A percentile compares a stretch with the other conserved stretches of the same genome.
phyloP scores from a whole-genome alignment of 1,140 invertebrate species.

The Diprion similis region DNA sequence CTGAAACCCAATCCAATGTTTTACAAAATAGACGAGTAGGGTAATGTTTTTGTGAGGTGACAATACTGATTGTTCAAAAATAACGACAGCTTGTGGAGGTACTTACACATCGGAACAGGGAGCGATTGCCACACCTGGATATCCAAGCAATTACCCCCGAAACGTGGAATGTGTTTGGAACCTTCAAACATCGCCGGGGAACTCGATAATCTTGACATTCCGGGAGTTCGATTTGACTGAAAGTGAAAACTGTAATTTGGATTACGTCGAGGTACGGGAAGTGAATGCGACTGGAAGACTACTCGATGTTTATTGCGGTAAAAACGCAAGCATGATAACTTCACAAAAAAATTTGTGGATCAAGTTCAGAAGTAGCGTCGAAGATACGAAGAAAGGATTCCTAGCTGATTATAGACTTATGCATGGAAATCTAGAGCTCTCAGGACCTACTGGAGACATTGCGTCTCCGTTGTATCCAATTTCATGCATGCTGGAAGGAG shows the following conservation, averaged over 20 bases:
- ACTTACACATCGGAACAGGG: constrained; percentile 68
- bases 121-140: constrained; percentile 76
- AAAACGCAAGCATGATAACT: constrained; percentile 32
- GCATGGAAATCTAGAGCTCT: constrained; percentile 66
- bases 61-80: no score
- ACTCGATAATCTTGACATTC: constrained; percentile 71
- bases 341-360: constrained; percentile 69
- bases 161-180: constrained; percentile 81
- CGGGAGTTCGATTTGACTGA: constrained; percentile 71
- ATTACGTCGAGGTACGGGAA: constrained; percentile 85
- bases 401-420: constrained; percentile 73
- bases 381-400: constrained; percentile 76
- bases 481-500: constrained; percentile 54
- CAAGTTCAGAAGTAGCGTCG: constrained; percentile 80
- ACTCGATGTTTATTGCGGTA: constrained; percentile 78
- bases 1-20: no score
- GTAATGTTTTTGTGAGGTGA: no score
- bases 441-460: constrained; percentile 71
- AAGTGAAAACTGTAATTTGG: constrained; percentile 80
- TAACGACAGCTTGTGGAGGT: constrained; percentile 72
- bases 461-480: constrained; percentile 82
- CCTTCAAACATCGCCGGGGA: constrained; percentile 71
- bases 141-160: constrained; percentile 78
- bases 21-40: no score
- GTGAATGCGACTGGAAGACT: constrained; percentile 67